Evolutionary conservation across 2,888 invertebrate genomes (phyloP).

Genomic region (Rhamphomyia laevipes): DNA sequence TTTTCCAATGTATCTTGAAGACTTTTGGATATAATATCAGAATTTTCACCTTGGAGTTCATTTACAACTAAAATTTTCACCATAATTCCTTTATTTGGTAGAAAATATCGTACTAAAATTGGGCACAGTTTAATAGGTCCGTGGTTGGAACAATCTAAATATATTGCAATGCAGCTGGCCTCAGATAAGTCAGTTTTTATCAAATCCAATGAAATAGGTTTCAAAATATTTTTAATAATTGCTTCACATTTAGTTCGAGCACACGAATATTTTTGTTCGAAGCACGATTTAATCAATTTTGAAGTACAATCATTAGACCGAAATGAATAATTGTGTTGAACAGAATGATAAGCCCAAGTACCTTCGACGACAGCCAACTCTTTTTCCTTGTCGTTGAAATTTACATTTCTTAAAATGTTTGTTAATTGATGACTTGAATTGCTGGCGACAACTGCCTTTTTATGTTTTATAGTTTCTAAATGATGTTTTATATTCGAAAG

Average conservation of each 20-base stretch:
- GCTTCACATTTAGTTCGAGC: conserved; percentile 6
- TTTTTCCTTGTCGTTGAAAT: conserved; percentile 14
- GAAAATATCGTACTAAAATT: conserved; percentile 13
- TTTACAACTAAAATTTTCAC: conserved; percentile 11
- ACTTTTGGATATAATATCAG: conserved; percentile 12
- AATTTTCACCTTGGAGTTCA: conserved; percentile 11
- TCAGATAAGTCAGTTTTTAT: conserved; percentile 3
- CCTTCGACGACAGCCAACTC: conserved; percentile 17
- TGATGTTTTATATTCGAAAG: neutral
- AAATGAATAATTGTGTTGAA: conserved; percentile 19
- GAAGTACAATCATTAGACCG: conserved; percentile 17
- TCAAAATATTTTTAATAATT: conserved; percentile 7
- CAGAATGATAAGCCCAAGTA: conserved; percentile 19
- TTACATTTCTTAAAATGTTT: conserved; percentile 3
- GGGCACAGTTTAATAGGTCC: conserved; percentile 13
- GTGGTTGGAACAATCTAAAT: conserved; percentile 13
- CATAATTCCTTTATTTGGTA: conserved; percentile 11
- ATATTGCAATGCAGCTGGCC: conserved; percentile 8
- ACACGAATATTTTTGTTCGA: conserved; percentile 8
- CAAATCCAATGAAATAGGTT: conserved; percentile 3
- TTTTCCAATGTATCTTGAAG: neutral
- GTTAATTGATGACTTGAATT: conserved; percentile 4
- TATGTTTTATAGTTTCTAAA: conserved; percentile 6
- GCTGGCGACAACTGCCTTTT: conserved; percentile 2
- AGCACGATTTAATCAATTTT: conserved; percentile 6